Conservation (phyloP, 1,140 invertebrate genomes). For the Zophobas morio region DNA sequence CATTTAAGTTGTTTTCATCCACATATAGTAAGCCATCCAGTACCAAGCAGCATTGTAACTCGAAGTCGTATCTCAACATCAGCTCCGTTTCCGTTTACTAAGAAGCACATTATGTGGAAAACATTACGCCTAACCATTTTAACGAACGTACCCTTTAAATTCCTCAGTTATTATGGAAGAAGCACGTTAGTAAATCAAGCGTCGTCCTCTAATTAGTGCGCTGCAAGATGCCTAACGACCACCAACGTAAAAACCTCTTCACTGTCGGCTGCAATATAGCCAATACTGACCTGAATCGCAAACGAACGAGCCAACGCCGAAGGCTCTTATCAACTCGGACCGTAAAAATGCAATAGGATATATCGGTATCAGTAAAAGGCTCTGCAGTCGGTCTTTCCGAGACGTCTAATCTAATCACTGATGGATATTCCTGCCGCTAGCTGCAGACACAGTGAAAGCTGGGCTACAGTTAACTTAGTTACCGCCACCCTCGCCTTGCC, state of each 20-base stretch:
- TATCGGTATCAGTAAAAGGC: constrained; percentile 37
- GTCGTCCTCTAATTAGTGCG: constrained; percentile 32
- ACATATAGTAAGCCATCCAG: too few species aligned
- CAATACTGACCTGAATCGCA: constrained; percentile 27
- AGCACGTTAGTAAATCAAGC: constrained; percentile 40
- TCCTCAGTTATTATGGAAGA: constrained; percentile 37
- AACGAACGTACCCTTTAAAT: constrained; percentile 34
- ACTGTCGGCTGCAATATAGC: not conserved
- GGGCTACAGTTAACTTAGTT: constrained; percentile 42
- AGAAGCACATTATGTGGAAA: constrained; percentile 23
- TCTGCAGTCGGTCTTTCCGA: constrained; percentile 25
- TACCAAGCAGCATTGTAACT: not conserved
- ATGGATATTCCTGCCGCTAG: constrained; percentile 8
- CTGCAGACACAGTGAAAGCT: constrained; percentile 23
- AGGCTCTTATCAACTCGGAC: not conserved
- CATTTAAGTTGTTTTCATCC: too few species aligned
- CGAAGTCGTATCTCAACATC: constrained; percentile 8
- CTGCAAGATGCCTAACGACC: constrained; percentile 30
- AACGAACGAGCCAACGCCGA: not conserved
- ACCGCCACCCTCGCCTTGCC: constrained; percentile 10
- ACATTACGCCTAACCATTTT: constrained; percentile 34
- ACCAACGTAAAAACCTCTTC: constrained; percentile 23
- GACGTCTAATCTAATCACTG: constrained; percentile 42
- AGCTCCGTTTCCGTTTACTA: constrained; percentile 1
- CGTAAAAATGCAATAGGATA: constrained; percentile 11